Evolutionary conservation across 2,113 vertebrate genomes (phyloP).

Genomic region (Boulengeromyrus knoepffleri): DNA sequence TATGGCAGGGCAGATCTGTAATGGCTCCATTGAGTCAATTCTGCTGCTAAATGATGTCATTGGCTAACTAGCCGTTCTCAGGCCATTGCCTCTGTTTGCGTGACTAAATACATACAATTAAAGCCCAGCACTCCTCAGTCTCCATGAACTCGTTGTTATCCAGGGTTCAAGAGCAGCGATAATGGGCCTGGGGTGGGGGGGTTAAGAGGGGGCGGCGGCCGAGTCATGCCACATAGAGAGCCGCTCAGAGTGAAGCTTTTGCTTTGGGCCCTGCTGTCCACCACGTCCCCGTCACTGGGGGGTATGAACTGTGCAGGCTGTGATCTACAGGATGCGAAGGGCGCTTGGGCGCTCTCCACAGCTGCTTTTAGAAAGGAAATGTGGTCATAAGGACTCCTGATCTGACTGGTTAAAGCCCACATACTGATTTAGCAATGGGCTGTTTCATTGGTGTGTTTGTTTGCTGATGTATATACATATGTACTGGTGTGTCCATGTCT

Average conservation of each 20-base stretch:
- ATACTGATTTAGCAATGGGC: neutral
- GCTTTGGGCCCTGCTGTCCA: constrained; percentile 70
- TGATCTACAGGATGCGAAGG: neutral
- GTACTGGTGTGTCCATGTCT: neutral
- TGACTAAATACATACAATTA: constrained; percentile 99
- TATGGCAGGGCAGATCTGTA: constrained; percentile 68
- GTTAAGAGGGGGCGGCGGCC: constrained; percentile 53
- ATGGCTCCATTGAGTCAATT: constrained; percentile 82
- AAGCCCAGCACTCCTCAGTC: constrained; percentile 93
- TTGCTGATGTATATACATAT: neutral
- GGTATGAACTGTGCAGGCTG: neutral
- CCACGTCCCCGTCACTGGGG: constrained; percentile 23
- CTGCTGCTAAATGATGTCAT: constrained; percentile 90
- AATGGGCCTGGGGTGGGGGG: constrained; percentile 77
- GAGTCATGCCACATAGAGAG: constrained; percentile 73
- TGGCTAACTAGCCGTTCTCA: constrained; percentile 96
- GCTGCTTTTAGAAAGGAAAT: neutral
- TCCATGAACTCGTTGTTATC: constrained; percentile 98
- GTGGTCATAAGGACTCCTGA: neutral
- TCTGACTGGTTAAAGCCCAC: neutral
- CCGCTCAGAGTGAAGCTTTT: constrained; percentile 80
- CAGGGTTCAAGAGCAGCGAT: constrained; percentile 97
- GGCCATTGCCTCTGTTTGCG: constrained; percentile 98
- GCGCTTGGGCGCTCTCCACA: neutral
- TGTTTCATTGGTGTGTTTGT: neutral